These are phyloP conservation scores for Mylabris phalerata DNA, from an alignment of 1,140 invertebrate species.

Conservation along the genomic window DNA sequence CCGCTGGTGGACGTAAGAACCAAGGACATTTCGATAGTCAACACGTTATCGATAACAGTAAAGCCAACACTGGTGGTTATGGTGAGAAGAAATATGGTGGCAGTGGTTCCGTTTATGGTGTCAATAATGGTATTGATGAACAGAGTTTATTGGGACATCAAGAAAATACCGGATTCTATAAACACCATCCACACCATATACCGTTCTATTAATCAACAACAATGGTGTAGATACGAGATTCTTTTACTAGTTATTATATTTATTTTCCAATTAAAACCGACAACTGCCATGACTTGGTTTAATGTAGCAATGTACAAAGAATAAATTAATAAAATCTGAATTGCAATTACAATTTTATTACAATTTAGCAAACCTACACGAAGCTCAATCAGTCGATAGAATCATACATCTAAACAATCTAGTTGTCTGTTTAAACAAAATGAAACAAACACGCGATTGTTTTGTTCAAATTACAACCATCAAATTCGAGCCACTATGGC, in stretches of 20 bases:
- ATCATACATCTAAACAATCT: too few species aligned
- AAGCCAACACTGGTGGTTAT: slow-evolving; percentile 50
- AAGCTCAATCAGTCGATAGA: too few species aligned
- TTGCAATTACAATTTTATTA: too few species aligned
- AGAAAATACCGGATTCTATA: slow-evolving; percentile 46
- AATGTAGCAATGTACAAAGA: slow-evolving; percentile 1
- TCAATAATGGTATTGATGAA: slow-evolving; percentile 50
- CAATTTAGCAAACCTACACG: too few species aligned
- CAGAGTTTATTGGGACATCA: slow-evolving; percentile 52
- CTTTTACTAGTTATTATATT: not conserved
- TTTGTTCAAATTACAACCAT: too few species aligned
- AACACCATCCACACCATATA: slow-evolving; percentile 28
- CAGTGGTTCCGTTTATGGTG: slow-evolving; percentile 46
- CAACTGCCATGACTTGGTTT: slow-evolving; percentile 15
- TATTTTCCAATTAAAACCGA: not conserved
- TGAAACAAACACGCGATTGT: too few species aligned
- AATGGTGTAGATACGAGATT: not conserved
- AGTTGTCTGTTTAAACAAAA: too few species aligned
- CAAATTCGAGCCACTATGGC: too few species aligned
- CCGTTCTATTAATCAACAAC: slow-evolving; percentile 22
- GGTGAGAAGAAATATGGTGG: slow-evolving; percentile 49
- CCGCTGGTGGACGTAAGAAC: slow-evolving; percentile 48
- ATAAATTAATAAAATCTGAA: slow-evolving; percentile 2
- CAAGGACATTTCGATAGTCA: slow-evolving; percentile 48
- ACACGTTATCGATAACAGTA: slow-evolving; percentile 47